phyloP scores from a whole-genome alignment of 2,888 invertebrate species.

The Callyntrura sp. region DNA sequence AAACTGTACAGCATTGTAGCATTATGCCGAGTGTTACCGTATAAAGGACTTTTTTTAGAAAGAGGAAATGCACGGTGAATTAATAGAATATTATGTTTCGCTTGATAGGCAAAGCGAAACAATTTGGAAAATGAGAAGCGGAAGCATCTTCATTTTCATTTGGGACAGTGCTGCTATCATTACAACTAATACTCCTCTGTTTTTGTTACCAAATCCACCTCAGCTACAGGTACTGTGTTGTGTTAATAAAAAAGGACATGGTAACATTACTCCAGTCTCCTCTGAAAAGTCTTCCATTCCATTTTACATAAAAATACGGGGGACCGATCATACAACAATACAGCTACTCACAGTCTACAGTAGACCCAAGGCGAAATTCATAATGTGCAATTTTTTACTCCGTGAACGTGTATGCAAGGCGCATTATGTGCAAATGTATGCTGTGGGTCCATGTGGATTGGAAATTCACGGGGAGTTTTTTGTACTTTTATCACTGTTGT shows the following conservation, averaged over 20 bases:
- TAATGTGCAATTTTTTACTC: no score
- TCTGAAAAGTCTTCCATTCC: neutral
- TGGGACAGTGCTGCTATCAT: slow-evolving; percentile 67
- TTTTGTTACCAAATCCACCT: neutral
- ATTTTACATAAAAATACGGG: neutral
- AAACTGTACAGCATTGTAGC: neutral
- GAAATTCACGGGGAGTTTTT: no score
- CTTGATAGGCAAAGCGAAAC: slow-evolving; percentile 79
- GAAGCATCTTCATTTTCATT: slow-evolving; percentile 78
- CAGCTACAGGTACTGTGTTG: neutral
- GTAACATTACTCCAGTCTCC: neutral
- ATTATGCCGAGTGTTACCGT: neutral
- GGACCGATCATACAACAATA: no score
- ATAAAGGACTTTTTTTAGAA: slow-evolving; percentile 13
- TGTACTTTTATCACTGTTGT: no score
- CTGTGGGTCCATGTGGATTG: no score
- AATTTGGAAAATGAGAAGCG: slow-evolving; percentile 79
- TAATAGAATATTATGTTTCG: slow-evolving; percentile 78
- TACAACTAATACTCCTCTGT: neutral
- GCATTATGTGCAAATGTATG: no score
- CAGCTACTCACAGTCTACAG: no score
- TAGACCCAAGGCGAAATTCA: no score
- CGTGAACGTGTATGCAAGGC: no score
- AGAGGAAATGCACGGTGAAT: slow-evolving; percentile 79
- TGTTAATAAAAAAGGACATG: neutral